Percentiles rank a stretch among this genome's conserved stretches.
Evolutionary conservation across 92 coral and sea anemone genomes (phyloP).

Genomic region (Metridium senile): DNA sequence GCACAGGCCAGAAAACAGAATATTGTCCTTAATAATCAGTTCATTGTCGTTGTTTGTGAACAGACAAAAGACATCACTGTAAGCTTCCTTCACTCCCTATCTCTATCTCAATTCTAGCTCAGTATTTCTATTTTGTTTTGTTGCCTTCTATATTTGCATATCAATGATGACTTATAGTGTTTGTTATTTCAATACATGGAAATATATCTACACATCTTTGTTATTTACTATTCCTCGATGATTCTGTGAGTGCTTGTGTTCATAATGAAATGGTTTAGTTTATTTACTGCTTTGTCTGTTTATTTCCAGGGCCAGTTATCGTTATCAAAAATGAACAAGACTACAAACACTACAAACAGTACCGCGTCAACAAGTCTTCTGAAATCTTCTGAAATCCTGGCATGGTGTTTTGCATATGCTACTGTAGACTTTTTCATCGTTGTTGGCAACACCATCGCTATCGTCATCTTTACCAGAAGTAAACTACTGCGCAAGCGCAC

Average conservation of each 20-base stretch:
- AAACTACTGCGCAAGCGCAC: constrained; percentile 79
- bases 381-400: constrained; percentile 33
- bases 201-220: too few relatives aligned
- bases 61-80: background rate
- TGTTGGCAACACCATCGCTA: constrained; percentile 68
- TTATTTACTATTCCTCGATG: too few relatives aligned
- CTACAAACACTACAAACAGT: constrained; percentile 2
- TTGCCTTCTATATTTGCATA: too few relatives aligned
- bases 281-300: too few relatives aligned
- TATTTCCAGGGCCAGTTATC: background rate
- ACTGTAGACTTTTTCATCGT: constrained; percentile 60
- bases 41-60: background rate
- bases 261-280: too few relatives aligned
- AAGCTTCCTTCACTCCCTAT: too few relatives aligned
- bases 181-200: too few relatives aligned
- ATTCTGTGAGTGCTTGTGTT: too few relatives aligned
- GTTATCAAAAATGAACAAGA: background rate
- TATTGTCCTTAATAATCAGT: background rate
- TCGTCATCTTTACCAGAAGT: constrained; percentile 63
- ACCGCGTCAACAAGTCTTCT: background rate
- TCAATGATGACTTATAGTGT: too few relatives aligned
- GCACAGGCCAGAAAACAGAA: background rate
- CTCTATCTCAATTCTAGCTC: too few relatives aligned
- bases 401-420: constrained; percentile 73
- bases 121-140: too few relatives aligned